Conservation (phyloP, 2,888 invertebrate species). For the Agonopterix heracliana region DNA sequence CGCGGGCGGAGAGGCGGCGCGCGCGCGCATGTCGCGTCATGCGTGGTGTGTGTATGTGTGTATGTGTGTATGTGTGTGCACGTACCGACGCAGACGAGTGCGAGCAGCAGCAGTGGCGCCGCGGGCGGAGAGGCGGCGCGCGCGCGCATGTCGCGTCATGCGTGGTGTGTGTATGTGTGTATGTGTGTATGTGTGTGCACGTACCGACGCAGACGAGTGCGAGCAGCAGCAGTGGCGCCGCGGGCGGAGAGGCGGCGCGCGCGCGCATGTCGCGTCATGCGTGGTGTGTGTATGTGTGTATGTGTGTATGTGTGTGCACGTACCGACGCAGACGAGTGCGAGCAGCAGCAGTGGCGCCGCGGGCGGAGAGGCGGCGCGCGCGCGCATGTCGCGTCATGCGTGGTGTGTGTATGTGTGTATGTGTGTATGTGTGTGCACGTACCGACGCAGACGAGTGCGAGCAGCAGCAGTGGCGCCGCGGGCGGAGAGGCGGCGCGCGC, state of each 20-base stretch:
- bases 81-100: too few species aligned
- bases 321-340: constrained; percentile 40
- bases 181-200: background rate
- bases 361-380: constrained; percentile 29
- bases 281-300: background rate
- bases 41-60: background rate
- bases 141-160: too few species aligned
- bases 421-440: constrained; percentile 1
- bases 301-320: constrained; percentile 2
- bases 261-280: too few species aligned
- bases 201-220: too few species aligned
- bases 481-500: constrained; percentile 27
- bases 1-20: constrained; percentile 33
- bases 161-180: too few species aligned
- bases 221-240: too few species aligned
- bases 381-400: constrained; percentile 9
- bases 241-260: too few species aligned
- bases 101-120: too few species aligned
- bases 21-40: constrained; percentile 10
- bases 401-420: too few species aligned
- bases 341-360: constrained; percentile 50
- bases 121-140: too few species aligned
- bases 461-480: constrained; percentile 49
- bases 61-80: too few species aligned
- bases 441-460: constrained; percentile 43